Evolutionary conservation across 2,888 invertebrate species (phyloP), one percentile per base, ranked within the genome.

Genomic region (Acanthosepion pharaonis): DNA sequence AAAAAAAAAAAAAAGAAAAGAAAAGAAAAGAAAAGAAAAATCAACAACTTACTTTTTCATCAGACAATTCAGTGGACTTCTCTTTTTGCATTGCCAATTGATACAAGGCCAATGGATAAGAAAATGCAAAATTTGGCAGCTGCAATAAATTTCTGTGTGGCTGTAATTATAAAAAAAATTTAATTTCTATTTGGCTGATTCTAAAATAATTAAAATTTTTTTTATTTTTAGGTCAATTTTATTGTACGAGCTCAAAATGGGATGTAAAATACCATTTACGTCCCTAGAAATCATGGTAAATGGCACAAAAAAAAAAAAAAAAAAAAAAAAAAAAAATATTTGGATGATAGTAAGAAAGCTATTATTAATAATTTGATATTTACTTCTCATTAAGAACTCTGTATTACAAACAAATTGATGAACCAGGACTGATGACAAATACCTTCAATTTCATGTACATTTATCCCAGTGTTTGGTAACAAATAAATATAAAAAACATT

Each of bases 121-220:
- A 98, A 97, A 98, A 99, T 0, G 98, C 98, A 98, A 99, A 98
- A 97, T 99, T 99, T n/a, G 99, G 99, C 95, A 99, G 97, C 97
- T 98, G 98, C 91, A 98, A 98, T 93, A 99, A 97, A 97, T 98
- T 98, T 96, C 98, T 98, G 94, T 98, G 97, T 25, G 96, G 96
- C 97, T 97, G 96, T 55, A 96, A 95, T 93, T 95, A 48, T 42
- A 42, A 42, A 42, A 42, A 42, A 42, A 42, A 42, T 42, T 42
- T 42, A 42, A 42, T 42, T 42, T 42, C 42, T 42, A 42, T 42
- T 42, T 42, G 42, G 42, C 42, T 42, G 42, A 3, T 42, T 1
- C 42, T 1, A 42, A 42, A 42, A 42, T 42, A 42, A 42, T 42
- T 42, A 2, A 1, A 42, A 2, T 42, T 42, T 42, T 42, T 42